A percentile compares a stretch with the other conserved stretches of the same genome.
phyloP scores from a whole-genome alignment of 1,140 invertebrate species.

The Orius insidiosus region DNA sequence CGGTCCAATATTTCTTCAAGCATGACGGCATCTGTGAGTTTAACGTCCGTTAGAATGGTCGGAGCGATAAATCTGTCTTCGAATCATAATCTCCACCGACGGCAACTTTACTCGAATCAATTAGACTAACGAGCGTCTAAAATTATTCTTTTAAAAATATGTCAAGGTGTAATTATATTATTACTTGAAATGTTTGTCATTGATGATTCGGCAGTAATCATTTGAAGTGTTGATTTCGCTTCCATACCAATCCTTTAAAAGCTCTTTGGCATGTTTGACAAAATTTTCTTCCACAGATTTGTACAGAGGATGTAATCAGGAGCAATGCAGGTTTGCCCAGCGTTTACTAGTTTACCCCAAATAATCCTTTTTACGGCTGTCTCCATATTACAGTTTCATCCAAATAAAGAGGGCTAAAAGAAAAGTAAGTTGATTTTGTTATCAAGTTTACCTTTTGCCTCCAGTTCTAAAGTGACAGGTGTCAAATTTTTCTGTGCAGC shows the following conservation, averaged over 20 bases:
- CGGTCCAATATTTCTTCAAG: constrained; percentile 87
- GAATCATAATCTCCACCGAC: constrained; percentile 61
- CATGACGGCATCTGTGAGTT: constrained; percentile 59
- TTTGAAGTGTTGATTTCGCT: constrained; percentile 58
- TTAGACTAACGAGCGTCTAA: constrained; percentile 43
- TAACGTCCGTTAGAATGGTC: constrained; percentile 62
- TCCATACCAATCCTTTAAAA: constrained; percentile 75
- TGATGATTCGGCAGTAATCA: constrained; percentile 76
- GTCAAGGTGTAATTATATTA: too few species aligned
- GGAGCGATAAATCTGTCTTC: constrained; percentile 64
- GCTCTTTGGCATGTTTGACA: constrained; percentile 40
- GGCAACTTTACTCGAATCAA: constrained; percentile 49
- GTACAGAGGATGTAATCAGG: constrained; percentile 94
- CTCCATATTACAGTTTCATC: constrained; percentile 61
- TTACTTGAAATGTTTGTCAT: constrained; percentile 58
- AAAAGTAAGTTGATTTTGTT: too few species aligned
- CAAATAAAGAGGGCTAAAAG: constrained; percentile 64
- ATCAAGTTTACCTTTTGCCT: constrained; percentile 82
- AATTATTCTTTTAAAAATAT: too few species aligned
- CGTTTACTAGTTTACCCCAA: constrained; percentile 91
- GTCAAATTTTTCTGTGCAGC: constrained; percentile 84
- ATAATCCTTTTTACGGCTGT: constrained; percentile 63
- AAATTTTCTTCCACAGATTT: constrained; percentile 52
- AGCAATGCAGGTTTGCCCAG: constrained; percentile 94
- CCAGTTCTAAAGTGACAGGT: constrained; percentile 92